Base-by-base conservation (phyloP, 2,888 invertebrate genomes). In the Metalampra italica region DNA sequence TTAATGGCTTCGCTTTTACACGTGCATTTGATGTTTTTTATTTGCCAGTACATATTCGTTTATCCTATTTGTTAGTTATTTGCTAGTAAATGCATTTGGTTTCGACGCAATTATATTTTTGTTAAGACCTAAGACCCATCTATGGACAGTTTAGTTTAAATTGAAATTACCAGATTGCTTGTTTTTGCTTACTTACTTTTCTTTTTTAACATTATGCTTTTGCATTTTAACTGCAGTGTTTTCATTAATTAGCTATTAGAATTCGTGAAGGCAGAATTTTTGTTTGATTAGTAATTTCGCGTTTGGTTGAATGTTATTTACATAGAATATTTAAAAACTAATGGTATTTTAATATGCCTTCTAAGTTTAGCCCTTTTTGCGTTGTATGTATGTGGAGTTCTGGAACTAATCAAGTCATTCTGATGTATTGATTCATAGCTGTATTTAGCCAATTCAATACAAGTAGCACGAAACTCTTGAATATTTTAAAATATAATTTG, bases 101-200 rank as follows among this genome's bases (percentile, higher is more conserved):
- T 29, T 37, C 7, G 22, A 22, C 5, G 14, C 15, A 39, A 14
- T 39, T 39, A 13, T 9, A 37, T 12, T n/a, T 12, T 39, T 39
- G 15, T 39, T 14, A 9, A 14, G 34, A 34, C 9, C 9, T 34
- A 9, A 63, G 85, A 85, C 85, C 86, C 84, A 82, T 77, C 77
- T 84, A 80, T 62, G 79, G 79, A 83, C 71, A 59, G 53, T 52
- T 50, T 52, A 55, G 66, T 62, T 63, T 68, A 68, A 51, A 40
- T 55, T 52, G 9, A n/a, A n/a, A n/a, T n/a, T n/a, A n/a, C n/a
- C 22, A 22, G 7, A n/a, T 37, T 37, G 41, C 45, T 47, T 44
- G 22, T 38, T 11, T 42, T 47, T 47, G 37, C 32, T 50, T 46
- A 32, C 34, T 42, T 22, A 3, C 15, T 13, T 13, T 22, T 3